These are phyloP conservation scores for Dicyrtoma fusca DNA, from an alignment of 2,888 invertebrate species.

Conservation along the genomic window DNA sequence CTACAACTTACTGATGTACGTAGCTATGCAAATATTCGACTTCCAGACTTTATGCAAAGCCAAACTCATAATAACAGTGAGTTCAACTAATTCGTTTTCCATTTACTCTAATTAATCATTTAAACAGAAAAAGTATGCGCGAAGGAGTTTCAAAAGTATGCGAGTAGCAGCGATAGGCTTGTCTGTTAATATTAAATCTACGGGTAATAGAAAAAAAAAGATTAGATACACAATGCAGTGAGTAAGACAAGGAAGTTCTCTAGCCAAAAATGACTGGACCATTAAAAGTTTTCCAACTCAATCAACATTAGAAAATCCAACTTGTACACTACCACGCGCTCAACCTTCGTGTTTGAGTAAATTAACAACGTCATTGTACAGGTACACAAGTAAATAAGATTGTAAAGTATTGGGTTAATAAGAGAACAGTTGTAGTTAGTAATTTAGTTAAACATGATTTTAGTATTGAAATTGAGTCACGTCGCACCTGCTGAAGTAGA, in stretches of 20 bases:
- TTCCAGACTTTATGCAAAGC: too few relatives aligned
- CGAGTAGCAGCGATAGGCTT: neutral
- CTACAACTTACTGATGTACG: too few relatives aligned
- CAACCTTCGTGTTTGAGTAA: neutral
- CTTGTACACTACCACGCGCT: too few relatives aligned
- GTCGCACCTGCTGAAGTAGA: constrained; percentile 51
- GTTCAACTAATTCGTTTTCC: neutral
- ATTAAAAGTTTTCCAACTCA: too few relatives aligned
- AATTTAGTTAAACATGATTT: neutral
- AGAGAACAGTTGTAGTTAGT: constrained; percentile 12
- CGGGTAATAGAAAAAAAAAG: neutral
- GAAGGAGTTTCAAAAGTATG: neutral
- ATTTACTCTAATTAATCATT: neutral
- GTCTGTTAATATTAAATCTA: neutral
- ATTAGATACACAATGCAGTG: neutral
- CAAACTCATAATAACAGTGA: too few relatives aligned
- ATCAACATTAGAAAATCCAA: too few relatives aligned
- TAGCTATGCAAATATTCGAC: too few relatives aligned
- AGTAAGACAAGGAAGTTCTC: too few relatives aligned
- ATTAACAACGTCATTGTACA: neutral
- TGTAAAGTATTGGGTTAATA: neutral
- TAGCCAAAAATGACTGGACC: too few relatives aligned
- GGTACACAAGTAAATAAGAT: neutral
- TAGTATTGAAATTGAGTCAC: constrained; percentile 38
- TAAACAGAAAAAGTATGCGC: too few relatives aligned